Conservation (phyloP, 2,888 invertebrate species). For the Antheraea assamensis region DNA sequence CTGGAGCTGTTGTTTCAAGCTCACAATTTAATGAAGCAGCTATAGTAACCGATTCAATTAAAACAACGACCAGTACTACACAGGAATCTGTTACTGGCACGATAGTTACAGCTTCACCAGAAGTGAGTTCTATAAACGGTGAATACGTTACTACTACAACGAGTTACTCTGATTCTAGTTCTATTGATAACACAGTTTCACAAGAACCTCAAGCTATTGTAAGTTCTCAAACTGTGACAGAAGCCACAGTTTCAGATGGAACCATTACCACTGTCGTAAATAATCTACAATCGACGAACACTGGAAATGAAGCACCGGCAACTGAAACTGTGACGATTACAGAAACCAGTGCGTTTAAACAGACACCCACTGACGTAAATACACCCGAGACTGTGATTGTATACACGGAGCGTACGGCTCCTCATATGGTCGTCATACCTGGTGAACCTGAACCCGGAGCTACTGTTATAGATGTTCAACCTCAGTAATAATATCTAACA, state of each 20-base stretch:
- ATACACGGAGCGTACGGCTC: constrained; percentile 23
- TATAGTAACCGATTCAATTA: not conserved
- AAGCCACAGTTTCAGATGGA: constrained; percentile 4
- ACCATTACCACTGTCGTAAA: constrained; percentile 8
- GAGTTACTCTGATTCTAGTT: not conserved
- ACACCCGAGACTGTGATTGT: constrained; percentile 20
- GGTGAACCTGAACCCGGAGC: constrained; percentile 62
- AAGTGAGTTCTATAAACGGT: not conserved
- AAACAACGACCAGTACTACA: not conserved
- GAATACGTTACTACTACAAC: constrained; percentile 1
- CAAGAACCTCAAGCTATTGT: not conserved
- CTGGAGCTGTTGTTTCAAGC: not conserved
- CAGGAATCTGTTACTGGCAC: not conserved
- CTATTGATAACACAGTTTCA: not conserved
- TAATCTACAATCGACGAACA: not conserved
- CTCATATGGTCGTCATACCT: constrained; percentile 38
- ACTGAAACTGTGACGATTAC: constrained; percentile 12
- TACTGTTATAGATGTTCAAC: constrained; percentile 57
- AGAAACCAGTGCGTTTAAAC: constrained; percentile 25
- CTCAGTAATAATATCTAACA: constrained; percentile 45
- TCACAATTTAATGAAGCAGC: not conserved
- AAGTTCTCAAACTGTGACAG: not conserved
- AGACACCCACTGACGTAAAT: constrained; percentile 26
- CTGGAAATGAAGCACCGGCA: constrained; percentile 13
- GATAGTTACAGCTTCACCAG: not conserved